Evolutionary conservation across 2,888 invertebrate species (phyloP), one percentile per base, ranked within the genome.

Genomic region (Drosophila kambysellisi): DNA sequence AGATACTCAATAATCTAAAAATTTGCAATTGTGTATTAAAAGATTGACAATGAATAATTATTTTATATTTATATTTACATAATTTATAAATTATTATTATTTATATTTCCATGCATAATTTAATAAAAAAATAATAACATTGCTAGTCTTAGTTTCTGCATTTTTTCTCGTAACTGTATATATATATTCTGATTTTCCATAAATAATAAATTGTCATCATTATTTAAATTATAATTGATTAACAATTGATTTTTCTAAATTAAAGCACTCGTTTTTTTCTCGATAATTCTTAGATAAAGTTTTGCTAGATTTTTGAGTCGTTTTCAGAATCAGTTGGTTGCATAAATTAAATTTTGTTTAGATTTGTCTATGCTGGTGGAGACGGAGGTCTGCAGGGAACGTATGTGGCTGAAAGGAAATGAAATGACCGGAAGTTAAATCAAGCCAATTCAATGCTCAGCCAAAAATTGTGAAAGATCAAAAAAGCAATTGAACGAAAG

Each of bases 401-500:
- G 33, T 20, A 12, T 63, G 46, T 46, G 69, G 63, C 56, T n/a
- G 12, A 75, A 64, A 78, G 89, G 88, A 90, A 88, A 88, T 88
- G 89, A 88, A 88, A 90, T 88, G 87, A 82, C 90, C 90, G 87
- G 87, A 88, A 86, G 87, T 74, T 70, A 82, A 83, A 87, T 90
- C 87, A 88, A 83, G 82, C 67, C 82, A 79, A 90, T 81, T 85
- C 72, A 75, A 71, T 75, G 64, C 61, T 53, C 30, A 52, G 63
- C 39, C 60, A 53, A 63, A 61, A 75, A 76, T 58, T 70, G 43
- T 52, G 61, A 72, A 73, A 69, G 57, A 70, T 74, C 62, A 58
- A 59, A 56, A 75, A 56, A 56, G 68, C 72, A 88, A 81, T 83
- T 74, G 80, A 71, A 76, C 54, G 60, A 78, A 77, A 76, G 61